Evolutionary conservation across 2,113 vertebrate genomes (phyloP).

Genomic region (Saguinus midas): DNA sequence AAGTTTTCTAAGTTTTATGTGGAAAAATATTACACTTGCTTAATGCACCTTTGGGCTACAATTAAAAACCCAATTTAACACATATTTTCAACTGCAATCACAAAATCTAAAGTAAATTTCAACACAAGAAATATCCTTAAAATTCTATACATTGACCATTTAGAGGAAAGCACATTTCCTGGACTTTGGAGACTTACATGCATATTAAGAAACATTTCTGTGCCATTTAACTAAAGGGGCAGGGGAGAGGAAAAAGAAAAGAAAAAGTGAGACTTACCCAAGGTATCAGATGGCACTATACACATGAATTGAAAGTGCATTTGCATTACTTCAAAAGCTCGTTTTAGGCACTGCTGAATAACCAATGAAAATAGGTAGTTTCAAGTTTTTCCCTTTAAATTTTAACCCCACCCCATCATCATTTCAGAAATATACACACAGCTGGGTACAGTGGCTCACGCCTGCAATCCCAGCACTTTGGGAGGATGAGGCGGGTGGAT

Average conservation of each 20-base stretch:
- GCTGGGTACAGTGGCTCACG: no score
- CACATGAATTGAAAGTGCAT: constrained; percentile 68
- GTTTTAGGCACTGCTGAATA: constrained; percentile 60
- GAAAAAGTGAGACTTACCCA: constrained; percentile 54
- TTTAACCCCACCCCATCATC: constrained; percentile 65
- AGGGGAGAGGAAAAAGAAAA: not conserved
- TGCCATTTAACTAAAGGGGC: constrained; percentile 46
- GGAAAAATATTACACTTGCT: constrained; percentile 52
- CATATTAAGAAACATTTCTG: constrained; percentile 42
- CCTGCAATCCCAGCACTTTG: no score
- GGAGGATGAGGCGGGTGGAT: no score
- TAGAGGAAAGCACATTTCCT: constrained; percentile 4
- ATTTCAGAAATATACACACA: constrained; percentile 43
- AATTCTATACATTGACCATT: not conserved
- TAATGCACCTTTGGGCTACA: constrained; percentile 49
- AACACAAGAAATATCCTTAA: constrained; percentile 47
- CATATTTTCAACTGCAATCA: constrained; percentile 31
- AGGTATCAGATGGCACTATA: constrained; percentile 49
- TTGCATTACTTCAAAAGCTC: constrained; percentile 60
- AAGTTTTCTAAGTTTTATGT: constrained; percentile 45
- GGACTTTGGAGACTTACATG: not conserved
- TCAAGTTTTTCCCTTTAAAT: constrained; percentile 63
- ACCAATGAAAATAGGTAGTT: constrained; percentile 71
- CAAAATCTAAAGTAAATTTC: constrained; percentile 12
- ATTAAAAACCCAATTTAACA: constrained; percentile 49